Percentiles rank a stretch among this genome's conserved stretches.
phyloP scores from a whole-genome alignment of 2,113 vertebrate genomes.

The Myotis davidii region DNA sequence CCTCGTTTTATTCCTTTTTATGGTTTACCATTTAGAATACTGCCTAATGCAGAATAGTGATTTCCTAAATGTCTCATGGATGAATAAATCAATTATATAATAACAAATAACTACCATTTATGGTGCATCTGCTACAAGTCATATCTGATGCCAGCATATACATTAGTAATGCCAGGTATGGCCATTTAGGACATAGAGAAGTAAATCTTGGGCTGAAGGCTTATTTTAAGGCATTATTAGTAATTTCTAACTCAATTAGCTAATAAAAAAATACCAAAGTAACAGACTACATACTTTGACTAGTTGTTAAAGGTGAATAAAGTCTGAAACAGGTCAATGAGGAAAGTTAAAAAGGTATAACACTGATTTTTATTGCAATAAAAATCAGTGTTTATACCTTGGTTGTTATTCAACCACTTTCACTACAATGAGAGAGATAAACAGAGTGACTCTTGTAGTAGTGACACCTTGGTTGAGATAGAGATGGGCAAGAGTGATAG shows the following conservation, averaged over 20 bases:
- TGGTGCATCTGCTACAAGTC: not conserved
- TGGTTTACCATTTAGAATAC: not conserved
- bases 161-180: not conserved
- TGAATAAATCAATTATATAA: not conserved
- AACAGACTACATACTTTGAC: not conserved
- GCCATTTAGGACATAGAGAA: not conserved
- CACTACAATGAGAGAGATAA: not conserved
- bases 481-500: not conserved
- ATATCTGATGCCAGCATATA: not conserved
- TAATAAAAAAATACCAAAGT: not conserved
- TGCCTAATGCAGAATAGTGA: not conserved
- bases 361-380: not conserved
- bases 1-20: not conserved
- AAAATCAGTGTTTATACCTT: not conserved
- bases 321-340: not conserved
- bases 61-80: not conserved
- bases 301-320: not conserved
- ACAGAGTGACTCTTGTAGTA: not conserved
- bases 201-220: not conserved
- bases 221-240: not conserved
- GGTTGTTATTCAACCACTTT: not conserved
- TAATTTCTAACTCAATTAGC: not conserved
- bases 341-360: not conserved
- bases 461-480: not conserved
- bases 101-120: not conserved